phyloP scores from a whole-genome alignment of 2,888 invertebrate species.

The Chrysomela aeneicollis region DNA sequence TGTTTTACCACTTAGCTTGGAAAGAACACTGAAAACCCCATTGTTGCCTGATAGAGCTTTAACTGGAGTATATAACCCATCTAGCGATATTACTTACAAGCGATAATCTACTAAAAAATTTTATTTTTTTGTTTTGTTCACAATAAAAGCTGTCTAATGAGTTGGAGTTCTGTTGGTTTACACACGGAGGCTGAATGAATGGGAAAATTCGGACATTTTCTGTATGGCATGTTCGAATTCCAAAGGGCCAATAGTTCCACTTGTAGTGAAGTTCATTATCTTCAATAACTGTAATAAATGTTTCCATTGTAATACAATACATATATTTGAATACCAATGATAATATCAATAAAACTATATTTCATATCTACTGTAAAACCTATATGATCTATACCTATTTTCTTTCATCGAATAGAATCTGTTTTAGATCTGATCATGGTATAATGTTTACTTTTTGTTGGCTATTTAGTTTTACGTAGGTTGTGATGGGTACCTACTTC shows the following conservation, averaged over 20 bases:
- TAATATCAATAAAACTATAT: too few species aligned
- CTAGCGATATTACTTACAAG: conserved; percentile 66
- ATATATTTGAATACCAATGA: too few species aligned
- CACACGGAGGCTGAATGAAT: conserved; percentile 68
- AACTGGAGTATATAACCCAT: conserved; percentile 65
- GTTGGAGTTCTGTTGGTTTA: conserved; percentile 48
- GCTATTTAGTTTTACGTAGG: too few species aligned
- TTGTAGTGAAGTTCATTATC: conserved; percentile 69
- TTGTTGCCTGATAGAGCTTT: conserved; percentile 67
- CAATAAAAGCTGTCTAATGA: too few species aligned
- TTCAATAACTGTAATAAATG: conserved; percentile 65
- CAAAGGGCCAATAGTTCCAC: conserved; percentile 65
- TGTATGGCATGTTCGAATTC: conserved; percentile 70
- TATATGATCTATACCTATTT: too few species aligned
- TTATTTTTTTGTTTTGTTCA: not conserved
- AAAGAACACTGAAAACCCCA: conserved; percentile 64
- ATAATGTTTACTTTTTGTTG: too few species aligned
- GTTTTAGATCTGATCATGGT: too few species aligned
- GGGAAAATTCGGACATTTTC: conserved; percentile 70
- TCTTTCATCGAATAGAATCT: too few species aligned
- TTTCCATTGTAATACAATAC: not conserved
- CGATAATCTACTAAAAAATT: conserved; percentile 44
- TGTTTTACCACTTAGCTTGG: conserved; percentile 64
- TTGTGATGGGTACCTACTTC: too few species aligned
- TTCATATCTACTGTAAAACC: too few species aligned